phyloP scores from a whole-genome alignment of 2,797 vertebrate genomes.

The Enteromius anoplus region DNA sequence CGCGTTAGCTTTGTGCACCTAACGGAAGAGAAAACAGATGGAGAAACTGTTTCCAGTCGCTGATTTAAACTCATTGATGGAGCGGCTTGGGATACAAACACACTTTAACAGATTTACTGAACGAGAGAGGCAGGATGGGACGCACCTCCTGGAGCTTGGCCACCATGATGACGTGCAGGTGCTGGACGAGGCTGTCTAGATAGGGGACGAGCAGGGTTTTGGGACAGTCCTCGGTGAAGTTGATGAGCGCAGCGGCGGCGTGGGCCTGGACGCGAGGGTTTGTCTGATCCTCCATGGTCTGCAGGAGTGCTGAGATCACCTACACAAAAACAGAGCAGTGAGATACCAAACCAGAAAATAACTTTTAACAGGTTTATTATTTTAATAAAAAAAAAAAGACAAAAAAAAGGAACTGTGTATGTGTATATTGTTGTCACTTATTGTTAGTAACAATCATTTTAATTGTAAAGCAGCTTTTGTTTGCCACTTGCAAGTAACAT shows the following conservation, averaged over 20 bases:
- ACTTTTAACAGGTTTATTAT: too few relatives aligned
- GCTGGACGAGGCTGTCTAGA: slow-evolving; percentile 92
- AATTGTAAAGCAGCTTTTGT: too few relatives aligned
- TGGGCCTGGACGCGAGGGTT: slow-evolving; percentile 97
- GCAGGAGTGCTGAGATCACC: slow-evolving; percentile 93
- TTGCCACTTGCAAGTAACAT: too few relatives aligned
- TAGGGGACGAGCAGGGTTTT: slow-evolving; percentile 93
- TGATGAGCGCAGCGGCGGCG: slow-evolving; percentile 95
- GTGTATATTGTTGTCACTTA: too few relatives aligned
- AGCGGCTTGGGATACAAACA: not conserved
- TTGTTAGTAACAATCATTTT: too few relatives aligned
- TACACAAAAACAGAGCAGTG: slow-evolving; percentile 54
- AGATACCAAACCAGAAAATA: not conserved
- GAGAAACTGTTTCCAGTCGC: not conserved
- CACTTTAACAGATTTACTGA: not conserved
- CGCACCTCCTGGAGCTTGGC: slow-evolving; percentile 93
- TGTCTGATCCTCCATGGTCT: slow-evolving; percentile 97
- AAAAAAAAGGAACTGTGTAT: too few relatives aligned
- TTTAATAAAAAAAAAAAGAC: too few relatives aligned
- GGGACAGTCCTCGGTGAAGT: slow-evolving; percentile 98
- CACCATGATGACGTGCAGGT: slow-evolving; percentile 96
- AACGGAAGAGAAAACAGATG: slow-evolving; percentile 10
- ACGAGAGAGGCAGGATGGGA: slow-evolving; percentile 22
- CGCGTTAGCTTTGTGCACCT: slow-evolving; percentile 35
- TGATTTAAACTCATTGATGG: not conserved